A percentile compares a stretch with the other conserved stretches of the same genome.
Evolutionary conservation across 2,888 invertebrate species (phyloP).

Genomic region (Pollenia angustigena): DNA sequence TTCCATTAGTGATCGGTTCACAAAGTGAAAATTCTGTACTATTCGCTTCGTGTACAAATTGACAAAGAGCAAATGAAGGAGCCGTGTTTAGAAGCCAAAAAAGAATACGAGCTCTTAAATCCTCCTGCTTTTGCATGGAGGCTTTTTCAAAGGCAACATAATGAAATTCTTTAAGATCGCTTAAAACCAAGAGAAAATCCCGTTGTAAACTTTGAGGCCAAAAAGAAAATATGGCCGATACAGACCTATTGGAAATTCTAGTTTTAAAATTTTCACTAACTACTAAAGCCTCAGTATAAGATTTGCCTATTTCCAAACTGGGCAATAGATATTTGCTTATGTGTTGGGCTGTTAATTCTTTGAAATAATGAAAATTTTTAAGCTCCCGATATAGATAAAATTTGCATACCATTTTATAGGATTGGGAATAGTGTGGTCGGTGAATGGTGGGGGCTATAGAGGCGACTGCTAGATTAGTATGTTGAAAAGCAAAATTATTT

Average conservation of each 20-base stretch:
- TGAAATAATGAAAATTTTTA: conserved; percentile 68
- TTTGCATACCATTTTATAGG: conserved; percentile 29
- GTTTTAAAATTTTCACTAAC: conserved; percentile 54
- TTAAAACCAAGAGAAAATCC: conserved; percentile 64
- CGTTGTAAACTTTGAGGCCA: conserved; percentile 34
- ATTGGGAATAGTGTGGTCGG: background rate
- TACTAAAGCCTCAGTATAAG: conserved; percentile 54
- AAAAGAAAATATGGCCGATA: conserved; percentile 45
- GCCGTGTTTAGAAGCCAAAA: conserved; percentile 50
- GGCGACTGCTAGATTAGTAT: conserved; percentile 16
- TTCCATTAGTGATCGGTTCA: conserved; percentile 11
- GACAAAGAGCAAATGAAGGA: conserved; percentile 55
- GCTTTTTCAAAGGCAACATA: conserved; percentile 35
- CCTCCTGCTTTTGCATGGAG: conserved; percentile 1
- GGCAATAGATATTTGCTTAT: conserved; percentile 67
- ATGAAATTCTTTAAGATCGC: conserved; percentile 70
- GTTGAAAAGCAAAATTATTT: conserved; percentile 51
- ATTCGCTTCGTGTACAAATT: conserved; percentile 37
- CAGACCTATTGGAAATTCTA: conserved; percentile 21
- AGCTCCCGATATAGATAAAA: conserved; percentile 49
- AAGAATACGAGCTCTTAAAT: conserved; percentile 59
- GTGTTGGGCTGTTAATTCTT: conserved; percentile 57
- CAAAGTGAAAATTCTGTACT: conserved; percentile 59
- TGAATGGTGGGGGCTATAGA: conserved; percentile 25
- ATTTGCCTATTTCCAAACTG: conserved; percentile 48